Evolutionary conservation across 2,888 invertebrate species (phyloP).

Genomic region (Orchesellides sinensis): DNA sequence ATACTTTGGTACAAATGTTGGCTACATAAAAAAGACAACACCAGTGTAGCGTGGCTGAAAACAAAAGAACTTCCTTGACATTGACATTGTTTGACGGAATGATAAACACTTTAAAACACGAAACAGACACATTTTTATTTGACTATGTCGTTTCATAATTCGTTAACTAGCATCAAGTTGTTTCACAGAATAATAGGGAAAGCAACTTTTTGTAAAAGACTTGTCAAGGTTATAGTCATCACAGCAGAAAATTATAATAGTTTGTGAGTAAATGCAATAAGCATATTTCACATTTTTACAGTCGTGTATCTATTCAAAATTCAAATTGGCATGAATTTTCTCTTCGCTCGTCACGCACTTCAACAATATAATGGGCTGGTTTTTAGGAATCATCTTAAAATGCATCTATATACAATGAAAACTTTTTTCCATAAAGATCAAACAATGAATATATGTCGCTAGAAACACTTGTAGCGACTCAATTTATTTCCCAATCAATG

Average conservation of each 20-base stretch:
- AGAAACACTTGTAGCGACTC: not conserved
- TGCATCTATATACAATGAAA: not conserved
- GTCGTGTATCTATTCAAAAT: not conserved
- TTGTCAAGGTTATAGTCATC: slow-evolving; percentile 13
- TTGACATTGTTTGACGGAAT: slow-evolving; percentile 3
- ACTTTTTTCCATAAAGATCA: slow-evolving; percentile 18
- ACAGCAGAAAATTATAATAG: too few relatives aligned
- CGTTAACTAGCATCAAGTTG: too few relatives aligned
- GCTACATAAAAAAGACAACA: too few relatives aligned
- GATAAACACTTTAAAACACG: not conserved
- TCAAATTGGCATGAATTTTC: slow-evolving; percentile 16
- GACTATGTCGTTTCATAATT: too few relatives aligned
- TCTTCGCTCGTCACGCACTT: slow-evolving; percentile 7
- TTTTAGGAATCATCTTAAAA: not conserved
- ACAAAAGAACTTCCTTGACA: slow-evolving; percentile 4
- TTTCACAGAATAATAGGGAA: slow-evolving; percentile 10
- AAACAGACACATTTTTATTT: too few relatives aligned
- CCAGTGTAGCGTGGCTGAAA: too few relatives aligned
- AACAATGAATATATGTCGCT: not conserved
- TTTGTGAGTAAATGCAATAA: not conserved
- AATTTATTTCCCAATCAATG: slow-evolving; percentile 17
- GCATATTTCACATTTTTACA: slow-evolving; percentile 2
- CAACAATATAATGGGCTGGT: not conserved
- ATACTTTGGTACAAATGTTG: too few relatives aligned
- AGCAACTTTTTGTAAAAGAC: not conserved